A percentile compares a stretch with the other conserved stretches of the same genome.
phyloP scores from a whole-genome alignment of 2,797 vertebrate genomes.

The Sitta carolinensis region DNA sequence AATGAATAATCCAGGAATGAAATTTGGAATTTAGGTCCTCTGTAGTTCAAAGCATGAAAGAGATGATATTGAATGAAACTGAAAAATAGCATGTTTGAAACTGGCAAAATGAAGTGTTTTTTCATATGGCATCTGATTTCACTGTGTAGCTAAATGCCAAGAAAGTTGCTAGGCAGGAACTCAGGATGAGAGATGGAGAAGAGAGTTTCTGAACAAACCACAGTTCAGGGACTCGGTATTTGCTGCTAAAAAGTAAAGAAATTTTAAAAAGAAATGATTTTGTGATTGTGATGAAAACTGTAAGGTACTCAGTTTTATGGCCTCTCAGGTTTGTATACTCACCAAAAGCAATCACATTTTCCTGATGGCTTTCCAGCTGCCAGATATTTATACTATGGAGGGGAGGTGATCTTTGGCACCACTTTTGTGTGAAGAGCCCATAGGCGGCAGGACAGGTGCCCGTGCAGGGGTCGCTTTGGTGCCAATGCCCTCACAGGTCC shows the following conservation, averaged over 20 bases:
- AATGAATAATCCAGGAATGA: neutral
- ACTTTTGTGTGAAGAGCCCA: neutral
- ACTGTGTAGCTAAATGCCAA: neutral
- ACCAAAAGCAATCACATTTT: neutral
- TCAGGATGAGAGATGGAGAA: neutral
- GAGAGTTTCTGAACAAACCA: neutral
- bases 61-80: neutral
- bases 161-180: neutral
- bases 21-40: neutral
- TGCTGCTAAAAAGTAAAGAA: neutral
- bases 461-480: neutral
- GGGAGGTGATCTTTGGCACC: neutral
- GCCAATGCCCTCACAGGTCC: neutral
- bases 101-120: neutral
- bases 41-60: neutral
- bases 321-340: neutral
- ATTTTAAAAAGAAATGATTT: neutral
- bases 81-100: neutral
- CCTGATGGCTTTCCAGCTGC: neutral
- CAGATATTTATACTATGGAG: neutral
- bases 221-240: neutral
- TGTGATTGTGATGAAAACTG: neutral
- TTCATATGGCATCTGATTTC: neutral
- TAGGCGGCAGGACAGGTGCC: neutral
- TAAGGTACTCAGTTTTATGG: neutral